Evolutionary conservation across 2,797 vertebrate genomes (phyloP).

Genomic region (Cheirogaleus major): DNA sequence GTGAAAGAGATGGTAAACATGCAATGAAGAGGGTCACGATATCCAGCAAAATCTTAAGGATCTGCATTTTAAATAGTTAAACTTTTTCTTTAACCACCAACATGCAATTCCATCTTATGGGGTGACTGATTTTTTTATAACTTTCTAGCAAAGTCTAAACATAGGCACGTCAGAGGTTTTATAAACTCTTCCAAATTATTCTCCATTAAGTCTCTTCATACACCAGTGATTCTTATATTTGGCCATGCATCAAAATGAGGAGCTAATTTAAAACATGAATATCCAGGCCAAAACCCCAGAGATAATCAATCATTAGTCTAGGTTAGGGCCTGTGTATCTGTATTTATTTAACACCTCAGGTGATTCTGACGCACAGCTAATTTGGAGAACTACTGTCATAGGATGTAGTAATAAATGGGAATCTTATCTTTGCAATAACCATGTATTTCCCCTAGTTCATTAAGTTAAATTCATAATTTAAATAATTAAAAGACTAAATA

Average conservation of each 20-base stretch:
- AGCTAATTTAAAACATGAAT: background rate
- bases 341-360: background rate
- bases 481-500: background rate
- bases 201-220: background rate
- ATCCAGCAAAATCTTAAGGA: background rate
- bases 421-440: background rate
- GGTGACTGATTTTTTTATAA: background rate
- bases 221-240: conserved; percentile 8
- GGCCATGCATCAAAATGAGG: background rate
- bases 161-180: background rate
- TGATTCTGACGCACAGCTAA: background rate
- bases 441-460: background rate
- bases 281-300: background rate
- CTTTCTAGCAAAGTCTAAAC: conserved; percentile 13
- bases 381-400: background rate
- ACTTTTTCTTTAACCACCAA: background rate
- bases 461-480: conserved; percentile 15
- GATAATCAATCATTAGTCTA: background rate
- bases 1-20: background rate
- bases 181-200: background rate
- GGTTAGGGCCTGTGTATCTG: background rate
- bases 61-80: background rate
- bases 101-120: background rate
- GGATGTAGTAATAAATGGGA: background rate
- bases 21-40: background rate